Conservation (phyloP, 1,140 invertebrate genomes). For the Euwallacea similis region DNA sequence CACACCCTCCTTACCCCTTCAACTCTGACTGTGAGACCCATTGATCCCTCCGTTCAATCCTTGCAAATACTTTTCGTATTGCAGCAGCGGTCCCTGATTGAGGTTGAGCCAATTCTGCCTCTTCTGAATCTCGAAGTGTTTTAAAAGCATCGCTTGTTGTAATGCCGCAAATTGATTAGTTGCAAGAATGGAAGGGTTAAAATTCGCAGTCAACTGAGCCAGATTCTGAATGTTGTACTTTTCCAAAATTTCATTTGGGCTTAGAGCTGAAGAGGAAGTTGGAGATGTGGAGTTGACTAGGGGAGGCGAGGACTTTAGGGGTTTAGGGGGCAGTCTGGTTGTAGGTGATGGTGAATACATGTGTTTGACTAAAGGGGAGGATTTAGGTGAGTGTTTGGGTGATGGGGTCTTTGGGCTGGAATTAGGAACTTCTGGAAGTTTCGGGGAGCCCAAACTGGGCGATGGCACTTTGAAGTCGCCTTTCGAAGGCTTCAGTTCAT, state of each 20-base stretch:
- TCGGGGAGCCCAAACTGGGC: conserved; percentile 23
- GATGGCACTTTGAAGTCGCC: conserved; percentile 31
- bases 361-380: conserved; percentile 40
- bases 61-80: conserved; percentile 53
- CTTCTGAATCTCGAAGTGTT: conserved; percentile 50
- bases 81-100: conserved; percentile 45
- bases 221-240: conserved; percentile 53
- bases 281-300: background rate
- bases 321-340: background rate
- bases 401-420: conserved; percentile 25
- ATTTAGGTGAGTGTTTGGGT: conserved; percentile 42
- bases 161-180: conserved; percentile 45
- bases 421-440: conserved; percentile 11
- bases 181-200: conserved; percentile 41
- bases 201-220: conserved; percentile 50
- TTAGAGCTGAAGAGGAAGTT: conserved; percentile 24
- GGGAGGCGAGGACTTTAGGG: conserved; percentile 4
- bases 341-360: conserved; percentile 34
- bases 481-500: conserved; percentile 30
- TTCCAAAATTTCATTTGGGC: conserved; percentile 49
- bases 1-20: background rate
- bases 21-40: conserved; percentile 19
- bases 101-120: conserved; percentile 47
- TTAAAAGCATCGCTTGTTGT: conserved; percentile 50
- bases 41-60: conserved; percentile 47